Base-by-base conservation (phyloP, 1,140 invertebrate genomes). In the Drosophila cardini region DNA sequence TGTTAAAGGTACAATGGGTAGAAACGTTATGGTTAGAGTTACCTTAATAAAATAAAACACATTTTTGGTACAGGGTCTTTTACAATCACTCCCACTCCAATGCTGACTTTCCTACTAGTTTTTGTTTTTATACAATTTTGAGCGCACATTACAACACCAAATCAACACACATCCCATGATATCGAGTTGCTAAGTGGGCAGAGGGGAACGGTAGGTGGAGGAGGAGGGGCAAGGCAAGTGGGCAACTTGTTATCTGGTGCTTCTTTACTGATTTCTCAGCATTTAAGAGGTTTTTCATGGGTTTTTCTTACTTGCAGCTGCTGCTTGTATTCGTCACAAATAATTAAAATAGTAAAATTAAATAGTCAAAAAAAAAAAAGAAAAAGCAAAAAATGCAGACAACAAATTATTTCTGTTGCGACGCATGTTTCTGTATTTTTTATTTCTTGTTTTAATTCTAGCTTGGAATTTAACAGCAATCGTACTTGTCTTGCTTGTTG, bases 271-370 rank as follows among this genome's bases (percentile, higher is more conserved):
- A 79, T 68, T 77, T 71, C 75, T 58, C 58, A 32, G 45, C 11
- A 42, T 56, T 45, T 79, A 42, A 43, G 46, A 64, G 42, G 40
- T 53, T 74, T 82, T 45, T 36, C 65, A 26, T 67, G 42, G 40
- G 40, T 26, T 26, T 21, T 26, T 26, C 21, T 48, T 18, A 36
- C 57, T 45, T 58, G 34, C 38, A n/a, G 6, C 18, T 40, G 42
- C 45, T 50, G 63, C 52, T 46, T 60, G 68, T 53, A 74, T 72
- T 80, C 72, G 76, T 80, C 69, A 73, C 64, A 69, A 77, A 85
- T 80, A 80, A 85, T 85, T 78, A 85, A 85, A 86, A 85, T 86
- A 80, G 65, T 84, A 71, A 80, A 85, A 81, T 77, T 80, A 76
- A 80, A 78, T 43, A 80, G 5, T 9, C 52, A 65, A 57, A 73